Conservation (phyloP, 2,797 vertebrate genomes). For the Sebastes kiyomatsui region DNA sequence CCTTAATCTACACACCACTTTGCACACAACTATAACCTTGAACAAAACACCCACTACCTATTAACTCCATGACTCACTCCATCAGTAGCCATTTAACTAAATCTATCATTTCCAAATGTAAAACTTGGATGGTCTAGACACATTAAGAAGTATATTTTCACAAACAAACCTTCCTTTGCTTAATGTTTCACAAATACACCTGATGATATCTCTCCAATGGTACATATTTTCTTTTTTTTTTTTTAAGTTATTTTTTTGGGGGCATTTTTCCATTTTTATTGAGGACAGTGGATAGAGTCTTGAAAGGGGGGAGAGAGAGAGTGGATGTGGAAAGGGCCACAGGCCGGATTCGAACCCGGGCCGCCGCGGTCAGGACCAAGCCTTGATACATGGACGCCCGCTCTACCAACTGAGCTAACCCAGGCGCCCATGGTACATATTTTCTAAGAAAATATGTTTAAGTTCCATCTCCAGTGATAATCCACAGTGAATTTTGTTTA, state of each 20-base stretch:
- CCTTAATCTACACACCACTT: neutral
- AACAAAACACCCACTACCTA: slow-evolving; percentile 4
- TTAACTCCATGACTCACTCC: slow-evolving; percentile 12
- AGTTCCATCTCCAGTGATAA: slow-evolving; percentile 13
- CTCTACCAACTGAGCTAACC: too few relatives aligned
- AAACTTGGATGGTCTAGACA: neutral
- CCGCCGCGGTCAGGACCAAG: too few relatives aligned
- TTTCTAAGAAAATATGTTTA: slow-evolving; percentile 11
- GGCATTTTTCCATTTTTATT: too few relatives aligned
- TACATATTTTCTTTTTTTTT: neutral
- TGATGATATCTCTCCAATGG: neutral
- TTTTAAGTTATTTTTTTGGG: too few relatives aligned
- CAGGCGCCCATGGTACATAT: neutral
- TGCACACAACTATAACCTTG: neutral
- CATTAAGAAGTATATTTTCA: neutral
- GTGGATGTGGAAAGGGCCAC: too few relatives aligned
- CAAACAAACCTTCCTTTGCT: neutral
- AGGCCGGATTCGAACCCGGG: too few relatives aligned
- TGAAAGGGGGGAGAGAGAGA: too few relatives aligned
- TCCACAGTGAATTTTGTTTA: slow-evolving; percentile 26
- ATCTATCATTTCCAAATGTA: neutral
- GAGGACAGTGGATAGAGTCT: too few relatives aligned
- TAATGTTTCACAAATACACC: slow-evolving; percentile 12
- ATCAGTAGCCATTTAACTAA: neutral
- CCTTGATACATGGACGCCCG: too few relatives aligned